Conservation (phyloP, 2,888 invertebrate genomes). For the Melikaiella ostensackeni region DNA sequence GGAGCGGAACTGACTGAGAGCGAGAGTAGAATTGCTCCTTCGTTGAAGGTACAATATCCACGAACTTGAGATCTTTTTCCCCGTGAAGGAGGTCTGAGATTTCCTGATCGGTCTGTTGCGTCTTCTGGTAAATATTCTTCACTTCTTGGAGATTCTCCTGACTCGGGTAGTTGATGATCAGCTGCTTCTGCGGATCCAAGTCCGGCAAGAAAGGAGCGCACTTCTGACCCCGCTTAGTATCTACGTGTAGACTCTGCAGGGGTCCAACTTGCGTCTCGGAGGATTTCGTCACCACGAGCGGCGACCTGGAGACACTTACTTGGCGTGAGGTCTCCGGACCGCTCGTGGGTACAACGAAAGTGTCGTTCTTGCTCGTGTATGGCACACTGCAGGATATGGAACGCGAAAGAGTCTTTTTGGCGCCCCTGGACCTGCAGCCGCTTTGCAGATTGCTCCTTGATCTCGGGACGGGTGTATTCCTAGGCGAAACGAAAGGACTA, state of each 20-base stretch:
- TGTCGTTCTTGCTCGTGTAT: conserved; percentile 64
- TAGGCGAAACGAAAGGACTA: conserved; percentile 90
- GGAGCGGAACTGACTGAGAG: conserved; percentile 89
- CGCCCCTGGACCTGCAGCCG: conserved; percentile 64
- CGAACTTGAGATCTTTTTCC: conserved; percentile 74
- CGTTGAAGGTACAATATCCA: conserved; percentile 34
- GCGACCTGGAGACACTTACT: conserved; percentile 56
- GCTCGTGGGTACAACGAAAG: conserved; percentile 72
- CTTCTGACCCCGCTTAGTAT: conserved; percentile 53
- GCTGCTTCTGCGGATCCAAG: conserved; percentile 68
- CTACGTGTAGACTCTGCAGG: conserved; percentile 51
- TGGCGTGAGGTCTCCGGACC: conserved; percentile 62
- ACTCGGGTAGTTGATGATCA: conserved; percentile 74
- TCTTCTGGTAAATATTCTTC: conserved; percentile 65
- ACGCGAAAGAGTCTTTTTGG: conserved; percentile 68
- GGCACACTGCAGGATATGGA: conserved; percentile 74
- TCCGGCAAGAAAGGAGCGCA: conserved; percentile 62
- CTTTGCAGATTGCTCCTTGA: conserved; percentile 81
- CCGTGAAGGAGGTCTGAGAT: conserved; percentile 83
- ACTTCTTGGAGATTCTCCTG: conserved; percentile 73
- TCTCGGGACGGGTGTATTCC: conserved; percentile 86
- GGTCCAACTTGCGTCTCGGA: conserved; percentile 63
- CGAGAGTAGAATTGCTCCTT: conserved; percentile 77
- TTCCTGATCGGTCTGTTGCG: conserved; percentile 77
- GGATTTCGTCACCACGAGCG: conserved; percentile 63